These are phyloP conservation scores for Hoplodrina ambigua DNA, from an alignment of 2,888 invertebrate genomes.

Conservation along the genomic window DNA sequence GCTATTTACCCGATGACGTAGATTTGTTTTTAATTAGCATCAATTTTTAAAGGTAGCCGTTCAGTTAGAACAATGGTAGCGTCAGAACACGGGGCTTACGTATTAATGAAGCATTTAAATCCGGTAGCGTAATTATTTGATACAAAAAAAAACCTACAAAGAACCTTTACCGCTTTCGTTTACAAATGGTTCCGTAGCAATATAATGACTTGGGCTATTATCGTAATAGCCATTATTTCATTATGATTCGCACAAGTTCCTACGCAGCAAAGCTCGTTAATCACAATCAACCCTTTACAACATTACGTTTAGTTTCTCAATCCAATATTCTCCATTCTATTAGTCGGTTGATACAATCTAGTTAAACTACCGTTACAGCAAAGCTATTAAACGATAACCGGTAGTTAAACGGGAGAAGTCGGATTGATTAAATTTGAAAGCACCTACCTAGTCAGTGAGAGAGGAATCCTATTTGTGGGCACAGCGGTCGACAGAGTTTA, in stretches of 20 bases:
- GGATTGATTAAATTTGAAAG: conserved; percentile 70
- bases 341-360: conserved; percentile 44
- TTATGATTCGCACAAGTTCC: conserved; percentile 46
- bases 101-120: conserved; percentile 40
- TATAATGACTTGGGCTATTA: conserved; percentile 48
- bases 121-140: conserved; percentile 12
- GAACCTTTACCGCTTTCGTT: conserved; percentile 8
- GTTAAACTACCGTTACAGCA: conserved; percentile 37
- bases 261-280: conserved; percentile 36
- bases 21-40: conserved; percentile 46
- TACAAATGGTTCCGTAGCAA: conserved; percentile 20
- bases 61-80: conserved; percentile 10
- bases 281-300: conserved; percentile 48
- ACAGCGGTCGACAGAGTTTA: conserved; percentile 43
- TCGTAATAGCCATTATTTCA: conserved; percentile 42
- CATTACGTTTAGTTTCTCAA: conserved; percentile 37
- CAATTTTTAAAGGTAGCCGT: conserved; percentile 22
- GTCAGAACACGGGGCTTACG: neutral
- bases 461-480: conserved; percentile 57
- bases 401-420: conserved; percentile 55
- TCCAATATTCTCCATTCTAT: conserved; percentile 38
- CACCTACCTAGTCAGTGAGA: conserved; percentile 49
- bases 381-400: conserved; percentile 65
- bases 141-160: conserved; percentile 15
- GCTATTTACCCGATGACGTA: conserved; percentile 2